Evolutionary conservation across 2,888 invertebrate species (phyloP).

Genomic region (Spodoptera picta): DNA sequence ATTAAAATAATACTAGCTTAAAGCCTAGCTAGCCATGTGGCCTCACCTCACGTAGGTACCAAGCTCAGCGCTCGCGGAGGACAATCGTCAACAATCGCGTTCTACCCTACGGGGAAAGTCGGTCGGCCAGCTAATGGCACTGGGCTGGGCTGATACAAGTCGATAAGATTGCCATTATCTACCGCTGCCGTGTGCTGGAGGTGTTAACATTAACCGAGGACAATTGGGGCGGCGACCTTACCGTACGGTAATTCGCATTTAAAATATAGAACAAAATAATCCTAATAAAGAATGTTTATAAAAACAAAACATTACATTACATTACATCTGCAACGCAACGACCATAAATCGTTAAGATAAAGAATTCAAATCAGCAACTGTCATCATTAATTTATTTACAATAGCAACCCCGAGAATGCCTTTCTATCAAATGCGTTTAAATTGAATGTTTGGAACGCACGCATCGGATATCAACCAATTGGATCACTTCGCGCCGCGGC

Average conservation of each 20-base stretch:
- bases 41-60: constrained; percentile 41
- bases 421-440: constrained; percentile 59
- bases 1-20: background rate
- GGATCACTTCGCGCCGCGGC: constrained; percentile 70
- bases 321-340: constrained; percentile 33
- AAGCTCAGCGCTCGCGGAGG: constrained; percentile 60
- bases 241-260: constrained; percentile 2
- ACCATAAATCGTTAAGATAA: constrained; percentile 48
- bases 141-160: constrained; percentile 71
- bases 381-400: constrained; percentile 62
- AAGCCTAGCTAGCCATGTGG: constrained; percentile 30
- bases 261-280: background rate
- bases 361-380: constrained; percentile 54
- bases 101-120: constrained; percentile 80
- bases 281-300: background rate
- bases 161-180: constrained; percentile 78
- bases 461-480: constrained; percentile 65
- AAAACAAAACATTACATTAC: constrained; percentile 25
- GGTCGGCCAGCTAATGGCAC: constrained; percentile 79
- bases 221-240: constrained; percentile 50
- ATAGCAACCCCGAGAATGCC: constrained; percentile 55
- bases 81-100: constrained; percentile 74
- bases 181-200: constrained; percentile 46
- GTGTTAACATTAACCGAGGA: constrained; percentile 56
- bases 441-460: constrained; percentile 70